Base-by-base conservation (phyloP, 2,888 invertebrate species). In the Xanthia togata region DNA sequence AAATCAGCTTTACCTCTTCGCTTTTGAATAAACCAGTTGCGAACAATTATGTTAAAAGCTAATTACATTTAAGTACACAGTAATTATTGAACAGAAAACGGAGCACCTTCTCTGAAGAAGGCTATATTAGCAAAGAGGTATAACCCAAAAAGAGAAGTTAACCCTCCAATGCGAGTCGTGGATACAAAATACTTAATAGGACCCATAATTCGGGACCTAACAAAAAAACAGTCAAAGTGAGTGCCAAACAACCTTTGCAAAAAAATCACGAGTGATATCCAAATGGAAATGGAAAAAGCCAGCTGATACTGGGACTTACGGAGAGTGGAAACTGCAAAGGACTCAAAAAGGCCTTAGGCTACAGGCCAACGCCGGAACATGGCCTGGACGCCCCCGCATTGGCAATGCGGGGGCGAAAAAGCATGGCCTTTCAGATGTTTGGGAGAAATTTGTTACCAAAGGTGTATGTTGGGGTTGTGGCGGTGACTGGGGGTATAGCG, bases 281-380 rank as follows among this genome's bases (percentile, higher is more conserved):
- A 96, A 96, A 94, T 96, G 96, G 96, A 92, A 94, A 89, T 96
- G 95, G 96, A 91, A 93, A 80, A 95, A 91, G 65, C 91, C 94
- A 96, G 96, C 95, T 96, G 96, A 96, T 94, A 94, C 83, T 84
- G 83, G 90, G 88, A 92, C 88, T 75, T 88, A 89, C 84, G 93
- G 94, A 93, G 96, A 96, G 93, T 96, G 96, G 96, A 96, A 96
- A 91, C 95, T 96, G 96, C 94, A 90, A 94, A 93, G 93, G 93
- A 90, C 90, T 89, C 91, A 90, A 84, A 89, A 84, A 83, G 94
- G 93, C 83, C 88, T 90, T 78, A 88, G 93, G 91, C 88, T 91
- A 82, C 90, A 88, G 76, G 89, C 90, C 63, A 87, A 86, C 82
- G 88, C 93, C 47, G 95, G 96, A 63, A 96, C 96, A 96, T 96